phyloP scores from a whole-genome alignment of 2,888 invertebrate genomes.

The Macrophya annulata region DNA sequence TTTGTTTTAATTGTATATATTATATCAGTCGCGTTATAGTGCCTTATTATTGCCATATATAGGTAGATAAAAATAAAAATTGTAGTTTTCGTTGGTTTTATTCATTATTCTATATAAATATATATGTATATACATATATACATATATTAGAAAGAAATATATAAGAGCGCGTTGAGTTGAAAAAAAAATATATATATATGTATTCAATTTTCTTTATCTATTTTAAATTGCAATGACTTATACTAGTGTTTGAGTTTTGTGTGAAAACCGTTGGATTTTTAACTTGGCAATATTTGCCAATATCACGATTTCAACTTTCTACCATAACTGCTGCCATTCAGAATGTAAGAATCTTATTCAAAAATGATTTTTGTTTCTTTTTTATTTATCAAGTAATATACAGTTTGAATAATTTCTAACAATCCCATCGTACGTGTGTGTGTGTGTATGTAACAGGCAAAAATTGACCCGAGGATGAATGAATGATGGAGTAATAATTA shows the following conservation, averaged over 20 bases:
- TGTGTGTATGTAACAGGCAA: no score
- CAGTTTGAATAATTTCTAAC: no score
- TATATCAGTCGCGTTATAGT: neutral
- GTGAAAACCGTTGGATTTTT: slow-evolving; percentile 14
- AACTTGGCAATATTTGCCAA: neutral
- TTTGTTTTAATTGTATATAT: neutral
- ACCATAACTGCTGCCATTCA: neutral
- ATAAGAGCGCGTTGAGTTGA: neutral
- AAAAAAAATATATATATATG: neutral
- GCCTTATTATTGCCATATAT: neutral
- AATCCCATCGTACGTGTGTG: no score
- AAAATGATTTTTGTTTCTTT: neutral
- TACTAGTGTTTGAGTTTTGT: slow-evolving; percentile 1
- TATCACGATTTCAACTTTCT: neutral
- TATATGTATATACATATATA: no score
- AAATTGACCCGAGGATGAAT: neutral
- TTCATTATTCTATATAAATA: neutral
- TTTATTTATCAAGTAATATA: no score
- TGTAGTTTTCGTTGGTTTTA: neutral
- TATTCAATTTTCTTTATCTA: neutral
- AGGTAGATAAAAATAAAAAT: neutral
- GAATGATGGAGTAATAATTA: neutral
- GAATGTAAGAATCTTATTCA: slow-evolving; percentile 11
- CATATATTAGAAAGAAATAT: no score
- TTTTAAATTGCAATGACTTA: neutral